Percentiles rank a stretch among this genome's conserved stretches.
Conservation (phyloP, 2,888 invertebrate genomes). For the Epistrophe grossulariae region DNA sequence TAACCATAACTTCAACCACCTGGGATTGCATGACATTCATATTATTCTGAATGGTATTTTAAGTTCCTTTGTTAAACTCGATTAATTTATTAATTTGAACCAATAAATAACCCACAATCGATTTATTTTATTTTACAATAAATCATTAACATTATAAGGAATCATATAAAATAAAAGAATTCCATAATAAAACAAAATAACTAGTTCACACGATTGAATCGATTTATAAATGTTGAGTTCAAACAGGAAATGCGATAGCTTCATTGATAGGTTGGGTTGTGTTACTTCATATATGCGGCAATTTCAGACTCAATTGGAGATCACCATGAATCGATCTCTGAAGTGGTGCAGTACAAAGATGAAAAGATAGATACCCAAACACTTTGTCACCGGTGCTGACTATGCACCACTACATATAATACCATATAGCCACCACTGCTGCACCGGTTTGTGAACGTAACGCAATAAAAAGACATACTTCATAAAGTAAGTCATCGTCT, state of each 20-base stretch:
- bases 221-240: constrained; percentile 6
- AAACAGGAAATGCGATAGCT: constrained; percentile 67
- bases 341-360: too few species aligned
- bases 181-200: background rate
- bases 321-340: constrained; percentile 46
- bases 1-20: constrained; percentile 11
- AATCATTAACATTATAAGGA: constrained; percentile 57
- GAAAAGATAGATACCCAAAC: background rate
- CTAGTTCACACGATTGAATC: constrained; percentile 52
- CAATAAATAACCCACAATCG: constrained; percentile 51
- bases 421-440: too few species aligned
- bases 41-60: constrained; percentile 50
- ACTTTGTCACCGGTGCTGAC: background rate
- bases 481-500: constrained; percentile 62
- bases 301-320: constrained; percentile 66
- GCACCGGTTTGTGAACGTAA: constrained; percentile 47
- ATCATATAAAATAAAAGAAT: constrained; percentile 5
- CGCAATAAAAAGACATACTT: constrained; percentile 5
- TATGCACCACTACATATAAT: background rate
- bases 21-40: constrained; percentile 40
- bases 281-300: constrained; percentile 62
- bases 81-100: constrained; percentile 56
- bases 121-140: constrained; percentile 47
- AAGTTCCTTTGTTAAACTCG: constrained; percentile 48
- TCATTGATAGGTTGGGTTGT: constrained; percentile 52